A percentile compares a stretch with the other conserved stretches of the same genome.
These are phyloP conservation scores for Hyla sarda DNA, from an alignment of 2,113 vertebrate species.

Conservation along the genomic window DNA sequence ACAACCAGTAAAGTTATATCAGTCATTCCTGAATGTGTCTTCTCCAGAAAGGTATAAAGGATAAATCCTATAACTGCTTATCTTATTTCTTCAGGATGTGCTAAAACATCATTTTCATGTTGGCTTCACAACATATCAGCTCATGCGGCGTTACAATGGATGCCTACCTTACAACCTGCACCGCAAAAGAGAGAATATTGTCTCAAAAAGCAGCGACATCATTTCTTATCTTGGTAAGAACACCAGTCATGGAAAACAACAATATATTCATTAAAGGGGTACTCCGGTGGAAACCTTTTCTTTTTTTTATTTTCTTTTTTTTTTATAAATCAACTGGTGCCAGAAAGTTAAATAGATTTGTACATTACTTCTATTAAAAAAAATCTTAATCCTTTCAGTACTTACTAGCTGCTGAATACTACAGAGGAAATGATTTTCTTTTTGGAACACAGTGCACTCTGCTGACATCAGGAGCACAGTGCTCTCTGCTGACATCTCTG, in stretches of 20 bases:
- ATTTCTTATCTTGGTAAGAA: background rate
- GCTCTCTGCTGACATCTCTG: too few relatives aligned
- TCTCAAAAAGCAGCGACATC: background rate
- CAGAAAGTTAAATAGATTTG: too few relatives aligned
- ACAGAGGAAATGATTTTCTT: too few relatives aligned
- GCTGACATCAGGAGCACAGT: too few relatives aligned
- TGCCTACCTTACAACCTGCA: background rate
- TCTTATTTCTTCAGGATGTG: constrained; percentile 28
- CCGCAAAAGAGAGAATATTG: background rate
- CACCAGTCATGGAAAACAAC: background rate
- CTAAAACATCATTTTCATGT: constrained; percentile 27
- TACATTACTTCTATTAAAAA: too few relatives aligned
- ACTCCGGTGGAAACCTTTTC: too few relatives aligned
- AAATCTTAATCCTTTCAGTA: too few relatives aligned
- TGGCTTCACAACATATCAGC: constrained; percentile 5
- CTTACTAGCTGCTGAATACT: too few relatives aligned
- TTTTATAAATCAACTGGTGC: too few relatives aligned
- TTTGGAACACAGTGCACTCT: too few relatives aligned
- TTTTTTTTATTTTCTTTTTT: too few relatives aligned
- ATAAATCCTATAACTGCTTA: constrained; percentile 15
- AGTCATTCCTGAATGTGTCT: background rate
- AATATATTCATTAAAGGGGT: background rate
- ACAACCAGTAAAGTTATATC: background rate
- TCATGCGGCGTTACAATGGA: background rate
- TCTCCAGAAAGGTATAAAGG: background rate